A percentile compares a stretch with the other conserved stretches of the same genome.
Evolutionary conservation across 1,140 invertebrate species (phyloP).

Genomic region (Lepidurus apus): DNA sequence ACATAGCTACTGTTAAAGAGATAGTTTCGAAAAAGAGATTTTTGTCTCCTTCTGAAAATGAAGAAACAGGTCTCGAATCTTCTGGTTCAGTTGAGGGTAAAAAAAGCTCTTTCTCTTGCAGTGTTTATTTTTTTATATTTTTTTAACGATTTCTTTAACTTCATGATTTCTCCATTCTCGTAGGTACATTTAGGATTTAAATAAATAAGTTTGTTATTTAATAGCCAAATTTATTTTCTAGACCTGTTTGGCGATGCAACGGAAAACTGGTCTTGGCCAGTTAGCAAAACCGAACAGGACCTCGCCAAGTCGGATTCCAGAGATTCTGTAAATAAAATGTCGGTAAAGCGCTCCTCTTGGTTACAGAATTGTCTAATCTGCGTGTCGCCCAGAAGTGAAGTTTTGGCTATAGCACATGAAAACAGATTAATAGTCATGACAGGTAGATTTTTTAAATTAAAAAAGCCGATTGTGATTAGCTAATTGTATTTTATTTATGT

Average conservation of each 20-base stretch:
- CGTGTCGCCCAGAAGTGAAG: conserved; percentile 65
- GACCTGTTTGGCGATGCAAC: not conserved
- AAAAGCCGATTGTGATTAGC: conserved; percentile 40
- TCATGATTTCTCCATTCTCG: no score
- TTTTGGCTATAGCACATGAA: conserved; percentile 61
- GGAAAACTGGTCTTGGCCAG: conserved; percentile 10
- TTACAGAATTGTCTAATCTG: conserved; percentile 62
- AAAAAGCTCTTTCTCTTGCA: not conserved
- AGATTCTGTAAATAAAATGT: conserved; percentile 1
- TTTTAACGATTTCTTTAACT: not conserved
- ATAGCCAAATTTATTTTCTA: not conserved
- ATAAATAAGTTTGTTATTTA: not conserved
- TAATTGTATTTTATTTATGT: conserved; percentile 32
- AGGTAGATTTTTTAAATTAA: conserved; percentile 48
- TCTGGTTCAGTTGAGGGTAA: not conserved
- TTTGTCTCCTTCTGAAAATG: not conserved
- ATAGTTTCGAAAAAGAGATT: not conserved
- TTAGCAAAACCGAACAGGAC: not conserved
- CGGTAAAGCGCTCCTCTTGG: conserved; percentile 49
- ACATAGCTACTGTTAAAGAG: not conserved
- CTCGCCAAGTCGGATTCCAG: conserved; percentile 19
- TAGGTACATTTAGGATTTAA: not conserved
- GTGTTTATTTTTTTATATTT: no score
- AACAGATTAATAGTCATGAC: conserved; percentile 60
- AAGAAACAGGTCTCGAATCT: not conserved